Base-by-base conservation (phyloP, 2,888 invertebrate species). In the Exephanes ischioxanthus region DNA sequence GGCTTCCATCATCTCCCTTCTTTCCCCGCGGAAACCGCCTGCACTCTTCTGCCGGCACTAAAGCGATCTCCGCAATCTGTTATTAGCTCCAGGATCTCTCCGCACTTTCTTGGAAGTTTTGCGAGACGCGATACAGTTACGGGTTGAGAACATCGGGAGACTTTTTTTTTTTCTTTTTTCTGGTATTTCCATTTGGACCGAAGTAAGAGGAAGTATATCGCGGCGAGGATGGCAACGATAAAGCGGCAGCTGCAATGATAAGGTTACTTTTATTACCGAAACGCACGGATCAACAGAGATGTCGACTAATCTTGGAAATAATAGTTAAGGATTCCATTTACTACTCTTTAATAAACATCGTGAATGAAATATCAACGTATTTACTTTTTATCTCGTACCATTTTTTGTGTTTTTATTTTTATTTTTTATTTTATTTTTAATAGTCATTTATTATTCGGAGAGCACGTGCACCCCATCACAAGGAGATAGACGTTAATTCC, bases 401-500 rank as follows among this genome's bases (percentile, higher is more conserved):
- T 26, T 72, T 79, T 61, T 33, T 11, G 41, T 11, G 11, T 41
- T 7, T 2, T 11, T 9, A 0, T 2, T 2, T 11, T 11, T 2
- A 33, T 3, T 2, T 2, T 11, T 11, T 2, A 33, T 19, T 67
- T 70, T 11, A 63, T n/a, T 58, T 72, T 33, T 26, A 26, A 19
- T 7, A 81, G 81, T 73, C 58, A 86, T 84, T 84, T 84, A 84
- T 86, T 79, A 80, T 58, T 61, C 71, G 16, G 48, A 61, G 75
- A 58, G 76, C 14, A 61, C 41, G 53, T 63, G 79, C 41, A 72
- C 58, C 58, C 75, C 78, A 80, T 77, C 73, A 48, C n/a, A 48
- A 45, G 67, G 70, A 73, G 77, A 80, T 55, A 77, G 51, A 61
- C 83, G 77, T 80, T 77, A 83, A 83, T 85, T 85, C 85, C 53